Percentiles rank a stretch among this genome's conserved stretches.
phyloP scores from a whole-genome alignment of 2,888 invertebrate genomes.

The Nephrotoma guestfalica region DNA sequence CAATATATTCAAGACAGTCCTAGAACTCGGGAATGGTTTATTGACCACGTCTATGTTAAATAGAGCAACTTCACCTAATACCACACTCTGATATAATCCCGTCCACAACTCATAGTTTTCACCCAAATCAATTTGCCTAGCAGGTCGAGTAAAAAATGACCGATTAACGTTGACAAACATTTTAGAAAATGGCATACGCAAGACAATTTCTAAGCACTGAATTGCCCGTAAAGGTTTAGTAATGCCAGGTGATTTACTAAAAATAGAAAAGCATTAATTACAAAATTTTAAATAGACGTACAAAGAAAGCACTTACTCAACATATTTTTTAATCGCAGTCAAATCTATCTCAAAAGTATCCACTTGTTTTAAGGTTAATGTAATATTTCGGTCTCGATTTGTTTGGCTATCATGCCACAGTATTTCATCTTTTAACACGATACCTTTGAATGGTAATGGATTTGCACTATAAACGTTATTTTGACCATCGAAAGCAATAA shows the following conservation, averaged over 20 bases:
- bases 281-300: background rate
- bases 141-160: slow-evolving; percentile 56
- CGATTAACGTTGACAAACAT: slow-evolving; percentile 27
- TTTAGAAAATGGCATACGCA: slow-evolving; percentile 36
- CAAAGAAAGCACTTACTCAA: background rate
- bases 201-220: slow-evolving; percentile 51
- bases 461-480: slow-evolving; percentile 44
- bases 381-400: slow-evolving; percentile 12
- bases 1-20: slow-evolving; percentile 17
- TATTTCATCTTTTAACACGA: background rate
- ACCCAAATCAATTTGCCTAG: slow-evolving; percentile 37
- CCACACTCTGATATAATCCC: slow-evolving; percentile 84
- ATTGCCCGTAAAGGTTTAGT: slow-evolving; percentile 30
- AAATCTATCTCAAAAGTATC: slow-evolving; percentile 19
- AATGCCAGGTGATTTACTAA: background rate
- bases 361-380: slow-evolving; percentile 22
- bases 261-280: background rate
- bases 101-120: slow-evolving; percentile 83
- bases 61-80: slow-evolving; percentile 75
- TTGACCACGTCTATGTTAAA: slow-evolving; percentile 85
- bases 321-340: slow-evolving; percentile 21
- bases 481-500: slow-evolving; percentile 58
- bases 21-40: slow-evolving; percentile 53
- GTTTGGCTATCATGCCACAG: background rate
- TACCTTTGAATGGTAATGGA: slow-evolving; percentile 12